These are phyloP conservation scores for Amblyteles armatorius DNA, from an alignment of 2,888 invertebrate genomes.

Conservation along the genomic window DNA sequence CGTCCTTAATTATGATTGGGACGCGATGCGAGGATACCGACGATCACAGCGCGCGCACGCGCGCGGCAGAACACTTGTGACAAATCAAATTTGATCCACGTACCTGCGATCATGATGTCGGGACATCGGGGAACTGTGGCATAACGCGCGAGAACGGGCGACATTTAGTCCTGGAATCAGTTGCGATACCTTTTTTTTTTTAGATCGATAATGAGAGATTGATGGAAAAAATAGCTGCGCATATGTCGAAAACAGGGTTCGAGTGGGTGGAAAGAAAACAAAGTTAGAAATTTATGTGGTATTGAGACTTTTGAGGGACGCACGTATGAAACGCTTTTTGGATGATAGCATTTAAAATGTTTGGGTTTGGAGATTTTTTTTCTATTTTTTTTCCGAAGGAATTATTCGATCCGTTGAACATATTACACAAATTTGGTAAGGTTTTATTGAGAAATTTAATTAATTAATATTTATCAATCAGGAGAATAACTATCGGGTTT, in stretches of 20 bases:
- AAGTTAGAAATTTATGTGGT: too few relatives aligned
- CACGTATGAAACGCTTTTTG: too few relatives aligned
- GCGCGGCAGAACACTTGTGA: constrained; percentile 27
- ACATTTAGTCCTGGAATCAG: neutral
- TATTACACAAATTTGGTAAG: too few relatives aligned
- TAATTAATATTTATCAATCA: too few relatives aligned
- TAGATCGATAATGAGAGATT: neutral
- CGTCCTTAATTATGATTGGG: constrained; percentile 67
- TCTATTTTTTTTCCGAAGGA: too few relatives aligned
- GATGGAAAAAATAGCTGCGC: neutral
- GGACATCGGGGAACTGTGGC: constrained; percentile 17
- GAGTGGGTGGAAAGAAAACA: too few relatives aligned
- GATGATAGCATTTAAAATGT: too few relatives aligned
- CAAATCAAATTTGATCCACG: constrained; percentile 33
- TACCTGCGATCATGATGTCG: constrained; percentile 11
- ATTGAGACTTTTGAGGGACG: too few relatives aligned
- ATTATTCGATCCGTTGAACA: too few relatives aligned
- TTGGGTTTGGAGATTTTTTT: too few relatives aligned
- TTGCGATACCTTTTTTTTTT: neutral
- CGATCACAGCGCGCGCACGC: constrained; percentile 25
- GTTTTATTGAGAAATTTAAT: too few relatives aligned
- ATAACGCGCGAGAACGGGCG: neutral
- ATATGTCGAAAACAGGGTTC: neutral
- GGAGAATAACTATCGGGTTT: too few relatives aligned
- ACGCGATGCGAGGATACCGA: constrained; percentile 37